Evolutionary conservation across 2,113 vertebrate species (phyloP), one percentile per base, ranked within the genome.

Genomic region (Planiliza haematocheilus): DNA sequence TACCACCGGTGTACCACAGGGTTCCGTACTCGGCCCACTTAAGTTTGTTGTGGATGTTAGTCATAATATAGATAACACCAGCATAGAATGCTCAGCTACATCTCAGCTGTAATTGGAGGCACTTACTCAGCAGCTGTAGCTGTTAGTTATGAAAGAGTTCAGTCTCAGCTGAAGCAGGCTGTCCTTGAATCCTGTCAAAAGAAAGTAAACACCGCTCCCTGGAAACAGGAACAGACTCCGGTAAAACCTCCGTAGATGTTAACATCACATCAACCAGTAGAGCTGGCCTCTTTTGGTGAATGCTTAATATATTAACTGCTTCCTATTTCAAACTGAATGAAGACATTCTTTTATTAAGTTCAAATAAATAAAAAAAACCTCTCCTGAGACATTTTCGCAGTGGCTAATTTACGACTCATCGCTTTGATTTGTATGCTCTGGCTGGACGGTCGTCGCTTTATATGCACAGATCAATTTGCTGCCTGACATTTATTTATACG

Each of bases 401-500:
- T 30, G 5, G 24, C 24, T 2, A 30, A 30, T 30, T 30, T 30
- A 30, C 24, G 5, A 5, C 24, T 30, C 24, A 30, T 30, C 24
- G 5, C 24, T 30, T 2, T 30, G 24, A 30, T 30, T 30, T 30
- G 24, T 30, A 30, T 30, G 37, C 24, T 30, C 24, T 58, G 66
- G 46, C 16, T 55, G 65, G 64, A 74, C 55, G 50, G 65, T 55
- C 56, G 10, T 36, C 18, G 74, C 48, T 53, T 82, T 82, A 64
- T 59, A 77, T 82, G 70, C 49, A 52, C 51, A 36, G 41, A 66
- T 66, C 59, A 30, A 45, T 82, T 77, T 17, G 68, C 21, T 14
- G 36, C 52, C 59, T 72, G 55, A 42, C 79, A 72, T 71, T 70
- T 74, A 69, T 75, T 84, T 67, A 55, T 49, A 58, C 52, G 36